phyloP scores from a whole-genome alignment of 2,113 vertebrate species.

The Dicerorhinus sumatrensis region DNA sequence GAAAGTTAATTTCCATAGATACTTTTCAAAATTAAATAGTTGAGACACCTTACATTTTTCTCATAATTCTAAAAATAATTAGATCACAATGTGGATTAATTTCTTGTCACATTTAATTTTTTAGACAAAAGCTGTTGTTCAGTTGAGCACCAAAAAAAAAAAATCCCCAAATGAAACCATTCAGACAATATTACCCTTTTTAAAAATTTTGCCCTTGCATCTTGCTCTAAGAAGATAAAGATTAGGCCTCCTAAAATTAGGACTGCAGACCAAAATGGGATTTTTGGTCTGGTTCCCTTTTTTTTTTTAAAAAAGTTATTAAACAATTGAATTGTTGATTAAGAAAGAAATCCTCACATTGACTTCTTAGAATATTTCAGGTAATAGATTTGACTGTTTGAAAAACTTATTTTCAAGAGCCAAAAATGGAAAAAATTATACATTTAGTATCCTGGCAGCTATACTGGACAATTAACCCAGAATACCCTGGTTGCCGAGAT shows the following conservation, averaged over 20 bases:
- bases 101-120: slow-evolving; percentile 88
- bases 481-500: not conserved
- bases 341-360: slow-evolving; percentile 49
- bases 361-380: slow-evolving; percentile 18
- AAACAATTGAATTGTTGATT: not conserved
- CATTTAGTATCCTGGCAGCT: not conserved
- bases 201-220: not conserved
- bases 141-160: slow-evolving; percentile 42
- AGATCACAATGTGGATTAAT: slow-evolving; percentile 87
- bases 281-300: not conserved
- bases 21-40: slow-evolving; percentile 86
- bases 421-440: not conserved
- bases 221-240: slow-evolving; percentile 30
- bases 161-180: slow-evolving; percentile 54
- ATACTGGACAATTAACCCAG: not conserved
- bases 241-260: not conserved
- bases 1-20: slow-evolving; percentile 80
- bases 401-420: slow-evolving; percentile 7
- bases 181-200: not conserved
- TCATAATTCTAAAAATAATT: slow-evolving; percentile 87
- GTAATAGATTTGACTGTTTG: not conserved
- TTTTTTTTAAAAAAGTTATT: not conserved
- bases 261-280: not conserved
- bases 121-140: slow-evolving; percentile 80
- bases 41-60: slow-evolving; percentile 85